A percentile compares a stretch with the other conserved stretches of the same genome.
These are phyloP conservation scores for Pyrgus malvae DNA, from an alignment of 2,888 invertebrate species.

Conservation along the genomic window DNA sequence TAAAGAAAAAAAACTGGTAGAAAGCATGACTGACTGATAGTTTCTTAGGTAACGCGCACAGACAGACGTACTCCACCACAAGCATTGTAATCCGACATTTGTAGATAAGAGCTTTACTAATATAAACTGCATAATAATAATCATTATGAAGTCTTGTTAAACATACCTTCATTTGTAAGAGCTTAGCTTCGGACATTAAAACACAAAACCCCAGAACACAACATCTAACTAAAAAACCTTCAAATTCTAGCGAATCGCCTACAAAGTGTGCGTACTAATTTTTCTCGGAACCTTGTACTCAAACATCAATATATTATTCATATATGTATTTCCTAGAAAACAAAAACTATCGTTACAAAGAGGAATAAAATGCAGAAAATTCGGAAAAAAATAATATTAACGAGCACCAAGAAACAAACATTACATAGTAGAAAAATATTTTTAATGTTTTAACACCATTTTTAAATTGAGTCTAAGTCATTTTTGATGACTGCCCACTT, in stretches of 20 bases:
- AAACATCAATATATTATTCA: slow-evolving; percentile 29
- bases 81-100: no score
- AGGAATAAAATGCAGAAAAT: slow-evolving; percentile 42
- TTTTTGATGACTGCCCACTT: background rate
- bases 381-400: slow-evolving; percentile 39
- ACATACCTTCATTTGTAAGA: background rate
- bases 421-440: slow-evolving; percentile 30
- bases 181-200: background rate
- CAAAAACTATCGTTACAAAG: slow-evolving; percentile 18
- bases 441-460: slow-evolving; percentile 1
- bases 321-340: slow-evolving; percentile 1
- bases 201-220: slow-evolving; percentile 31
- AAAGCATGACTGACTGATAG: no score
- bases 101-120: no score
- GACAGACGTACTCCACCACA: no score
- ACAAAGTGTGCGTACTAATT: slow-evolving; percentile 39
- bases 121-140: no score
- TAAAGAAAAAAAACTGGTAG: no score
- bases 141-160: background rate
- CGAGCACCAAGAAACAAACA: slow-evolving; percentile 51
- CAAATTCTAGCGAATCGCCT: slow-evolving; percentile 38
- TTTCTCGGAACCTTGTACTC: slow-evolving; percentile 39
- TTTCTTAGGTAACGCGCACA: no score
- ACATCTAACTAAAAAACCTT: slow-evolving; percentile 15
- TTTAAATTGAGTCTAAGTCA: no score